Percentiles rank a stretch among this genome's conserved stretches.
These are phyloP conservation scores for Toxostoma redivivum DNA, from an alignment of 2,113 vertebrate species.

Conservation along the genomic window DNA sequence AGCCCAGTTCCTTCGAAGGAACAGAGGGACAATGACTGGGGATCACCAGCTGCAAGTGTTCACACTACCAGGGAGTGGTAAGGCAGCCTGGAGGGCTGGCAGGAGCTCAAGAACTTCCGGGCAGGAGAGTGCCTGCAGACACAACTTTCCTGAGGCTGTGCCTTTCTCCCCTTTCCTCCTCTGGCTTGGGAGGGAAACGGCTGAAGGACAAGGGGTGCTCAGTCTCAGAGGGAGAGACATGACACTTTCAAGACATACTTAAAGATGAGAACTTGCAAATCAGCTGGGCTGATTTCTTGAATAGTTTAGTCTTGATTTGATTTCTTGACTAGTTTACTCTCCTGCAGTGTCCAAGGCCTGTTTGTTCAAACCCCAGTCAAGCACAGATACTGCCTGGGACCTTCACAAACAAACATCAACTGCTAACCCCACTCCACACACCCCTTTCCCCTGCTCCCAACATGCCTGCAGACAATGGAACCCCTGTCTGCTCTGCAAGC, in stretches of 20 bases:
- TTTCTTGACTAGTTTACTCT: background rate
- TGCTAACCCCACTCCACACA: accelerated
- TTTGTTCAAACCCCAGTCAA: background rate
- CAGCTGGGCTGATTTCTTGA: background rate
- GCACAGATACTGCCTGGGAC: background rate
- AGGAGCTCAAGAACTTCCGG: background rate
- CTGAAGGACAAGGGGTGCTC: background rate
- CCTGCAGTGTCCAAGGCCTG: background rate
- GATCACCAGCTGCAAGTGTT: background rate
- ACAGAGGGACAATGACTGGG: accelerated
- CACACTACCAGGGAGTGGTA: background rate
- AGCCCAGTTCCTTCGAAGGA: background rate
- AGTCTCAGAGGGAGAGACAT: background rate
- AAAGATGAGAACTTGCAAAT: background rate
- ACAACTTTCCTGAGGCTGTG: background rate
- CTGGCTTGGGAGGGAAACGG: accelerated
- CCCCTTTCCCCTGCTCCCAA: background rate
- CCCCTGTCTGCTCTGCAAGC: background rate
- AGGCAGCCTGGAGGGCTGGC: background rate
- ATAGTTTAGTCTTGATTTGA: too few species aligned
- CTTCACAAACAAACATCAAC: background rate
- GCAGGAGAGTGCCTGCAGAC: background rate
- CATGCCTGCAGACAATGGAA: background rate
- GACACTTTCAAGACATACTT: background rate
- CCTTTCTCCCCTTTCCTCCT: background rate